Percentiles rank a stretch among this genome's conserved stretches.
phyloP scores from a whole-genome alignment of 2,888 invertebrate genomes.

The Nomada fucata region DNA sequence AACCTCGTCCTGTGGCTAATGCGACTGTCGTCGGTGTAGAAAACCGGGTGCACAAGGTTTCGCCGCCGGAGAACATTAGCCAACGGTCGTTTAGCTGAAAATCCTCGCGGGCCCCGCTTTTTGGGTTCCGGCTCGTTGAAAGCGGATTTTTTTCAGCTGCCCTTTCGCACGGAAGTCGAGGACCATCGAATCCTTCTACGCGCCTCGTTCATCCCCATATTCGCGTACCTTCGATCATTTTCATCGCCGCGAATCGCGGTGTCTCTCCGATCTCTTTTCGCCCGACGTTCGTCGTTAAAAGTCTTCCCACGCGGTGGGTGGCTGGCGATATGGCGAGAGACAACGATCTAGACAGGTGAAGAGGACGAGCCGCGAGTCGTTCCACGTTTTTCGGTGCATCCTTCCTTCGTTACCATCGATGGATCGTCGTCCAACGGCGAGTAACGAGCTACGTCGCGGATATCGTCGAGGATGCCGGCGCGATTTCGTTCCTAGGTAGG shows the following conservation, averaged over 20 bases:
- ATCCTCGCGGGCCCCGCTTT: slow-evolving; percentile 63
- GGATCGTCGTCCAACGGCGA: background rate
- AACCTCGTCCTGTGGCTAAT: slow-evolving; percentile 76
- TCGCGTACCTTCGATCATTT: slow-evolving; percentile 23
- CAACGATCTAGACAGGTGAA: slow-evolving; percentile 19
- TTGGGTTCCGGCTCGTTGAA: slow-evolving; percentile 66
- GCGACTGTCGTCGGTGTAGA: slow-evolving; percentile 72
- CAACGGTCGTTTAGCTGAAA: slow-evolving; percentile 73
- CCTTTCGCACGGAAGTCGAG: slow-evolving; percentile 70
- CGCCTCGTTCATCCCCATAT: background rate
- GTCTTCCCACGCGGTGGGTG: slow-evolving; percentile 19
- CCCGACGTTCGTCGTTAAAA: background rate
- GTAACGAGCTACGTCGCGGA: slow-evolving; percentile 21
- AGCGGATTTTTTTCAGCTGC: slow-evolving; percentile 72
- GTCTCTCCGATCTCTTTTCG: background rate
- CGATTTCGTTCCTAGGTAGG: no score
- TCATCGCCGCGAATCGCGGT: slow-evolving; percentile 14
- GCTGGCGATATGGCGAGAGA: slow-evolving; percentile 9
- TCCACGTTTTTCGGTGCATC: slow-evolving; percentile 14
- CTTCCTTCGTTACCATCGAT: slow-evolving; percentile 6
- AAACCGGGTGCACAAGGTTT: slow-evolving; percentile 63
- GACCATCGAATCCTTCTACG: slow-evolving; percentile 18
- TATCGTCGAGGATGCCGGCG: slow-evolving; percentile 16
- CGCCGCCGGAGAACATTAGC: slow-evolving; percentile 67
- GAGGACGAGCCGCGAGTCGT: slow-evolving; percentile 38